Base-by-base conservation (phyloP, 2,113 vertebrate species). In the Prinia subflava region DNA sequence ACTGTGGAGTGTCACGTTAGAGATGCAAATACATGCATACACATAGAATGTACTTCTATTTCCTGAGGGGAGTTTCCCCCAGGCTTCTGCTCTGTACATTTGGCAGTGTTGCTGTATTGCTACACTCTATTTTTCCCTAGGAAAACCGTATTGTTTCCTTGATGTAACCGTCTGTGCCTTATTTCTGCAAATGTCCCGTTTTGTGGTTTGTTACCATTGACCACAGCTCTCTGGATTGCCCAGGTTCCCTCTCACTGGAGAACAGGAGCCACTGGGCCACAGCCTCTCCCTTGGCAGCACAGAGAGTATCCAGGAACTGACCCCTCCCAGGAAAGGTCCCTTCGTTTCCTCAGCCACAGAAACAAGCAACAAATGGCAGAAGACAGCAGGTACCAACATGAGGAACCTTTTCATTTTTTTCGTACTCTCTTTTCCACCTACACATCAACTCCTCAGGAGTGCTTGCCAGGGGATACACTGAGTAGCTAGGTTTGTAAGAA, bases 151-250 rank as follows among this genome's bases (percentile, higher is more conserved):
- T 5, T 1, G 3, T 41, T 81, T 67, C 39, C 52, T 68, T 60
- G n/a, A 12, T 23, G 44, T 19, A 33, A 33, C 39, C n/a, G 39
- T 44, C 41, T 70, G 19, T 9, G 15, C 41, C 73, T 64, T 22
- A 10, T 16, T 44, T 42, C 21, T 57, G 27, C 10, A 10, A 3
- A 10, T 50, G 28, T 50, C 12, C 44, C 16, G 5, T 62, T 87
- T 12, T 52, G 22, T 35, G 13, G 19, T 30, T 74, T 84, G 11
- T 84, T 39, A 22, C 13, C 24, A 11, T 0, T 63, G 69, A 33
- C 16, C 16, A n/a, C 25, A 37, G 14, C 11, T 31, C n/a, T 73
- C 37, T 56, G 1, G 4, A 0, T 13, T 77, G 59, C 7, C n/a
- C 56, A 53, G 55, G 49, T 69, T 41, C n/a, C 37, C 75, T 47